phyloP scores from a whole-genome alignment of 2,797 vertebrate genomes.

The Octomys mimax region DNA sequence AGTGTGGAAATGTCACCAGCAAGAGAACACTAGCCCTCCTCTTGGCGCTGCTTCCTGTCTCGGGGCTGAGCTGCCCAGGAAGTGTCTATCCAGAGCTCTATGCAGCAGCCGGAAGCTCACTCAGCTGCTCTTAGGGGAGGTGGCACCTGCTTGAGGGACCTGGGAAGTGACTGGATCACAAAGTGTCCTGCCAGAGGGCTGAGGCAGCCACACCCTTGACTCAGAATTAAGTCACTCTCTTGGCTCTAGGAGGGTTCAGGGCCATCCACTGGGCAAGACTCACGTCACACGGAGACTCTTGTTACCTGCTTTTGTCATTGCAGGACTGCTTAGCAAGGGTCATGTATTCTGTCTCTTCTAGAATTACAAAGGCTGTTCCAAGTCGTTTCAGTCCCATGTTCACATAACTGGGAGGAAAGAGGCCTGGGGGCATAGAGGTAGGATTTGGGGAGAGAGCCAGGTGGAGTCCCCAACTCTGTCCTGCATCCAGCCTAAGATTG shows the following conservation, averaged over 20 bases:
- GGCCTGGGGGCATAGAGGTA: neutral
- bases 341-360: neutral
- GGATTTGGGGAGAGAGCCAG: neutral
- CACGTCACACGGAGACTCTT: neutral
- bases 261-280: neutral
- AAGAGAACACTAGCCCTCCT: neutral
- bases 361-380: neutral
- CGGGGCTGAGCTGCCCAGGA: neutral
- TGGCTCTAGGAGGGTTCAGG: neutral
- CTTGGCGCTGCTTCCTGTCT: neutral
- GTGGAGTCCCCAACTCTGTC: neutral
- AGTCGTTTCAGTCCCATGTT: neutral
- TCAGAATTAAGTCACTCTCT: conserved; percentile 39
- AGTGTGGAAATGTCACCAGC: neutral
- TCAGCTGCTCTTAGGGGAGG: neutral
- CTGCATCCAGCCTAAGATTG: rapidly evolving
- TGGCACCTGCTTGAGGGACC: conserved; percentile 66
- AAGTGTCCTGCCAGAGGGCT: conserved; percentile 77
- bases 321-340: neutral
- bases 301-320: conserved; percentile 56
- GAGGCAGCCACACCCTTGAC: conserved; percentile 41
- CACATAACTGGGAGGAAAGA: neutral
- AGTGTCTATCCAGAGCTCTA: neutral
- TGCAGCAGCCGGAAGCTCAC: neutral
- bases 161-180: conserved; percentile 60